phyloP scores from a whole-genome alignment of 2,888 invertebrate species.

The Galerucella calmariensis region DNA sequence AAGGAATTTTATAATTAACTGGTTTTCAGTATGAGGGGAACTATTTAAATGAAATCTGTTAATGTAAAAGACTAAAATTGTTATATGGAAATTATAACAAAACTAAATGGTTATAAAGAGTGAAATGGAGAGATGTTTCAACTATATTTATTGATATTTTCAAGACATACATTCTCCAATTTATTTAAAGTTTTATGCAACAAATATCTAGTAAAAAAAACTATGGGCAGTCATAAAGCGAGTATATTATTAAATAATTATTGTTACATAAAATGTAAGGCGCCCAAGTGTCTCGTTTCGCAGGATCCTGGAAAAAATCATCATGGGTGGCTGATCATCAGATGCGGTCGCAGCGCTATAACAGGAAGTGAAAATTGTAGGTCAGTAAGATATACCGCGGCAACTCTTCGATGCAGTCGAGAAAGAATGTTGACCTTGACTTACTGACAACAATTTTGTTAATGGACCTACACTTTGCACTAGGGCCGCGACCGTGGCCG shows the following conservation, averaged over 20 bases:
- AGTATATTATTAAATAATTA: slow-evolving; percentile 8
- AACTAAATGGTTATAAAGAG: no score
- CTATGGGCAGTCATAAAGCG: background rate
- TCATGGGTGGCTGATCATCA: slow-evolving; percentile 39
- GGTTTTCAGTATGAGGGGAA: no score
- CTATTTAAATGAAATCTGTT: no score
- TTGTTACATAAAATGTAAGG: slow-evolving; percentile 21
- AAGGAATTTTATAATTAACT: no score
- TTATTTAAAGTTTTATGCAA: background rate
- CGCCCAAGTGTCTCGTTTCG: slow-evolving; percentile 24
- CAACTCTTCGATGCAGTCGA: slow-evolving; percentile 41
- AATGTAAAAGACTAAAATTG: no score
- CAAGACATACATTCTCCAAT: background rate
- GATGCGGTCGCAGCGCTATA: slow-evolving; percentile 31
- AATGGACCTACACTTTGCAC: slow-evolving; percentile 34
- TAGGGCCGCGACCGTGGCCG: slow-evolving; percentile 8
- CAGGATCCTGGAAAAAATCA: slow-evolving; percentile 32
- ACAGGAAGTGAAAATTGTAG: slow-evolving; percentile 60
- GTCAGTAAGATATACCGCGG: slow-evolving; percentile 58
- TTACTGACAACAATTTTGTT: slow-evolving; percentile 42
- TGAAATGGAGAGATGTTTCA: no score
- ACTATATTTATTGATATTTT: no score
- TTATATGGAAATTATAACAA: no score
- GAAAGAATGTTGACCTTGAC: slow-evolving; percentile 61
- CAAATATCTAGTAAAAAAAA: background rate